phyloP scores from a whole-genome alignment of 2,888 invertebrate species.

The Perizoma affinitatum region DNA sequence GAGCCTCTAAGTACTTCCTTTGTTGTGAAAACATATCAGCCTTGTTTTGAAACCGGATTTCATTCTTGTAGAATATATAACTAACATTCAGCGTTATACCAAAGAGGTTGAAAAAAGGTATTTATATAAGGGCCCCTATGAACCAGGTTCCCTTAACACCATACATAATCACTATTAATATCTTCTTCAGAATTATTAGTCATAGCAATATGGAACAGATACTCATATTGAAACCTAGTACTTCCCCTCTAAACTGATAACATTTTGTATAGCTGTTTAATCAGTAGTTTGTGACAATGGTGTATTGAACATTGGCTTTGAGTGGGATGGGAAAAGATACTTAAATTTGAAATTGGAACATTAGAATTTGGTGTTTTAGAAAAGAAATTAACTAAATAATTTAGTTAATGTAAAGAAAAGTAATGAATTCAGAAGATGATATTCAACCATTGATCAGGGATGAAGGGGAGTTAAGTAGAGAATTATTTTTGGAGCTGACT shows the following conservation, averaged over 20 bases:
- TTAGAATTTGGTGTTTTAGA: background rate
- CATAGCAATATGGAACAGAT: background rate
- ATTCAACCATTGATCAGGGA: constrained; percentile 68
- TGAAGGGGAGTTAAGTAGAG: constrained; percentile 45
- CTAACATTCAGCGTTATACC: background rate
- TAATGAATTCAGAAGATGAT: constrained; percentile 71
- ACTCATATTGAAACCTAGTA: constrained; percentile 4
- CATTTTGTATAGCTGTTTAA: background rate
- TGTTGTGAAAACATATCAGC: constrained; percentile 15
- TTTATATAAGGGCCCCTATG: background rate
- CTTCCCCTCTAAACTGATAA: constrained; percentile 3
- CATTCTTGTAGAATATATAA: background rate
- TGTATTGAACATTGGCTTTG: background rate
- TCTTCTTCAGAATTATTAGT: constrained; percentile 8
- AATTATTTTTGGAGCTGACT: constrained; percentile 49
- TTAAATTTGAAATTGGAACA: constrained; percentile 8
- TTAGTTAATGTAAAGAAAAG: too few relatives aligned
- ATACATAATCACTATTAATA: background rate
- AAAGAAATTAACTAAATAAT: background rate
- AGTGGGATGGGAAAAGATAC: constrained; percentile 1
- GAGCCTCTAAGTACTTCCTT: background rate
- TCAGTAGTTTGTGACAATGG: background rate
- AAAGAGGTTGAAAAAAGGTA: background rate
- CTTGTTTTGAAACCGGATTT: constrained; percentile 17
- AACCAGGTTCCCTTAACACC: background rate